Evolutionary conservation across 2,888 invertebrate genomes (phyloP), one percentile per base, ranked within the genome.

Genomic region (Cheilosia scutellata): DNA sequence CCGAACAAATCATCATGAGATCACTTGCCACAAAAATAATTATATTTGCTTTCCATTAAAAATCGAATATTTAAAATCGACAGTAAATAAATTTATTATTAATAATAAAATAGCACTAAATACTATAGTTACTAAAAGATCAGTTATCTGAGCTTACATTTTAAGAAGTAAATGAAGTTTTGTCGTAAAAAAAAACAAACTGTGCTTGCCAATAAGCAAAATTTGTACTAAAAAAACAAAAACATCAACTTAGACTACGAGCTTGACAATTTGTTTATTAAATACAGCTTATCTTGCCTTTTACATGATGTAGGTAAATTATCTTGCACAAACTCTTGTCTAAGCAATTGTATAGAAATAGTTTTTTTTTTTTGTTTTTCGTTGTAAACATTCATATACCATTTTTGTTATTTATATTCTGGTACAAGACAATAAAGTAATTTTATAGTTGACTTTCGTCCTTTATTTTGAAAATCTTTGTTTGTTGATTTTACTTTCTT

Each of bases 1-100:
- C 88, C 88, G 60, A 89, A 89, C 87, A 88, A 88, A 88, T 87
- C 88, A 83, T 88, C 88, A 76, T 89, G 87, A 88, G 87, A 88
- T 82, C 66, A 76, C 62, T 79, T 57, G 47, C 79, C 66, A 60
- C 78, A 80, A 71, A 53, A 33, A 68, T 58, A 37, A 37, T 31
- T 58, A 58, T 71, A 63, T 62, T 60, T 68, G 72, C 20, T 71
- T 84, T 47, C 60, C 58, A 84, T 71, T 37, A 76, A 25, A 60
- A 49, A 40, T 58, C n/a, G 47, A 42, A 40, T 51, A 33, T 71
- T n/a, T 40, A 55, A 57, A 65, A 60, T 31, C 11, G 58, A 66
- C 25, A n/a, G 27, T 44, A 55, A 44, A 29, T 29, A 70, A 53
- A 65, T 62, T 55, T 66, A 53, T 82, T 47, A 53, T 47, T 66